Evolutionary conservation across 2,113 vertebrate genomes (phyloP).

Genomic region (Peromyscus maniculatus): DNA sequence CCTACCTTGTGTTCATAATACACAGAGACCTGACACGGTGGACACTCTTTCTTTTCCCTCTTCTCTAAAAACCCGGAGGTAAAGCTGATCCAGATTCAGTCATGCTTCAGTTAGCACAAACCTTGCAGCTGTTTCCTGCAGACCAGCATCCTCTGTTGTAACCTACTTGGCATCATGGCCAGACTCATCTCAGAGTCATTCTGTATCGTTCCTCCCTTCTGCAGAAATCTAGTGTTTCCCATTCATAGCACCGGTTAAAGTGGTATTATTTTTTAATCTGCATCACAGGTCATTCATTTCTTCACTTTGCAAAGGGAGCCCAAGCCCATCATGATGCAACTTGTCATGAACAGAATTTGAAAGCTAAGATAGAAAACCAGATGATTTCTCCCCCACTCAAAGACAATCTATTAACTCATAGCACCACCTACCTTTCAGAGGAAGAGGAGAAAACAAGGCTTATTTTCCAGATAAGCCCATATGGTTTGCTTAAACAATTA

Average conservation of each 20-base stretch:
- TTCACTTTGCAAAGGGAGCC: background rate
- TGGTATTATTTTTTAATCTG: background rate
- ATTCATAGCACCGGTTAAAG: background rate
- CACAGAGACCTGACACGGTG: background rate
- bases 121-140: background rate
- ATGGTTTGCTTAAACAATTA: background rate
- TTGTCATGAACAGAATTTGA: background rate
- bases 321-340: background rate
- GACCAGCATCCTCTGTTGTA: background rate
- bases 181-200: background rate
- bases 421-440: constrained; percentile 76
- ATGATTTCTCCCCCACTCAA: background rate
- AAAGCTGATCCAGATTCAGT: background rate
- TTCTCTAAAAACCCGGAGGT: background rate
- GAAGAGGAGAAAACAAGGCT: constrained; percentile 34
- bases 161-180: background rate
- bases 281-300: background rate
- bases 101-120: background rate
- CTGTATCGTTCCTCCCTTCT: background rate
- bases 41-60: background rate
- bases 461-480: constrained; percentile 6
- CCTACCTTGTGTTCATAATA: background rate
- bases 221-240: constrained; percentile 20
- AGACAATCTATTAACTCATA: constrained; percentile 60
- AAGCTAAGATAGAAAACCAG: constrained; percentile 5